These are phyloP conservation scores for Tiliacea aurago DNA, from an alignment of 2,888 invertebrate genomes.

Conservation along the genomic window DNA sequence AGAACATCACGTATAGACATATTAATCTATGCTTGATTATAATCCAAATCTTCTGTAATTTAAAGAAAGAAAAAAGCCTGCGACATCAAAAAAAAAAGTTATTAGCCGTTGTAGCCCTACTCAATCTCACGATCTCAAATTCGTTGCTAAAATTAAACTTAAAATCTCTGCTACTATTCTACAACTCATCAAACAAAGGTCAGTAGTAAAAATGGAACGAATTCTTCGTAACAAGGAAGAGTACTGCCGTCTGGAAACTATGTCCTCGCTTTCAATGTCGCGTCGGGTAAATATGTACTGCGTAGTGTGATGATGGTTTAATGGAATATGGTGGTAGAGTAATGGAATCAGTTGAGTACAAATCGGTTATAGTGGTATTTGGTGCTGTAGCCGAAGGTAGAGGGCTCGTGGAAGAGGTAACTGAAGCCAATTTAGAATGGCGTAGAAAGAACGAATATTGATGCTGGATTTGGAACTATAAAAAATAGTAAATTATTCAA, in stretches of 20 bases:
- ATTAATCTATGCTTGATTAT: no score
- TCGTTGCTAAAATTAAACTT: conserved; percentile 1
- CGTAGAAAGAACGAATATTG: neutral
- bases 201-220: conserved; percentile 46
- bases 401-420: neutral
- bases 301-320: conserved; percentile 21
- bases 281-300: conserved; percentile 38
- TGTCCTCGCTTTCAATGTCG: conserved; percentile 64
- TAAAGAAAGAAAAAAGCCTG: neutral
- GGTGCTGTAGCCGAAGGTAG: neutral
- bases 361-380: neutral
- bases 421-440: neutral
- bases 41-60: neutral
- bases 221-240: conserved; percentile 51
- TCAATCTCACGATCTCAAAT: neutral
- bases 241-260: conserved; percentile 31
- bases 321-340: neutral
- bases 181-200: conserved; percentile 26
- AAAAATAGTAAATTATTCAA: neutral
- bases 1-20: neutral
- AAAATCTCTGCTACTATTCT: neutral
- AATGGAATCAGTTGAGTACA: neutral
- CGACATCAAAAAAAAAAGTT: neutral
- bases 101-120: no score
- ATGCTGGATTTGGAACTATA: neutral